Evolutionary conservation across 2,113 vertebrate genomes (phyloP).

Genomic region (Proteles cristata): DNA sequence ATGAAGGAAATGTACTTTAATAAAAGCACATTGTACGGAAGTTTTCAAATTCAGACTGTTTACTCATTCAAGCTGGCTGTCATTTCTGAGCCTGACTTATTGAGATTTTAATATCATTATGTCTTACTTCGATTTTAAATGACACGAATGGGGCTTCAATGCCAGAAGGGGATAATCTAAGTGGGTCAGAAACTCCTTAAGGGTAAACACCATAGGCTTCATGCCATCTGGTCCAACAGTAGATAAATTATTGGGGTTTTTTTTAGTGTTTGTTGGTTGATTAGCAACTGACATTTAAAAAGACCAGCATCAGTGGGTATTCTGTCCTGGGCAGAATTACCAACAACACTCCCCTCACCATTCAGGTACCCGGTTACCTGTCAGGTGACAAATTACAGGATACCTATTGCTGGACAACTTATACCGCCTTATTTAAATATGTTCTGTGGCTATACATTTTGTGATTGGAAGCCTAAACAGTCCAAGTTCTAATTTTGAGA

Average conservation of each 20-base stretch:
- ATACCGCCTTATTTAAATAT: neutral
- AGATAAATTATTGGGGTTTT: neutral
- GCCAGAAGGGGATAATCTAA: neutral
- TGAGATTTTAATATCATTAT: neutral
- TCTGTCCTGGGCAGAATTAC: neutral
- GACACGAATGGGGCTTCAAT: neutral
- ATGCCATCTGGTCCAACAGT: neutral
- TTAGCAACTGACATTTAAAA: neutral
- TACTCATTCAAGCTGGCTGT: slow-evolving; percentile 19
- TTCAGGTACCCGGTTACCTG: neutral
- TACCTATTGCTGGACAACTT: neutral
- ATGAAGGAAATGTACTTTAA: neutral
- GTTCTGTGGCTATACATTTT: neutral
- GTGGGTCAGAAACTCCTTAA: neutral
- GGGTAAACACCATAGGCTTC: neutral
- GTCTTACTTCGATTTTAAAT: slow-evolving; percentile 20
- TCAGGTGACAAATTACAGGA: neutral
- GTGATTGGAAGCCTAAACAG: neutral
- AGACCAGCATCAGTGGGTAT: neutral
- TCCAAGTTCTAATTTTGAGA: slow-evolving; percentile 41
- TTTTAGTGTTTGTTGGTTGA: neutral
- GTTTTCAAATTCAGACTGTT: slow-evolving; percentile 8
- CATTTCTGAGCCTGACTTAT: neutral
- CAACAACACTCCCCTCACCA: neutral
- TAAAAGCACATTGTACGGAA: neutral